Percentiles rank a stretch among this genome's conserved stretches.
These are phyloP conservation scores for Staurois parvus DNA, from an alignment of 2,797 vertebrate species.

Conservation along the genomic window DNA sequence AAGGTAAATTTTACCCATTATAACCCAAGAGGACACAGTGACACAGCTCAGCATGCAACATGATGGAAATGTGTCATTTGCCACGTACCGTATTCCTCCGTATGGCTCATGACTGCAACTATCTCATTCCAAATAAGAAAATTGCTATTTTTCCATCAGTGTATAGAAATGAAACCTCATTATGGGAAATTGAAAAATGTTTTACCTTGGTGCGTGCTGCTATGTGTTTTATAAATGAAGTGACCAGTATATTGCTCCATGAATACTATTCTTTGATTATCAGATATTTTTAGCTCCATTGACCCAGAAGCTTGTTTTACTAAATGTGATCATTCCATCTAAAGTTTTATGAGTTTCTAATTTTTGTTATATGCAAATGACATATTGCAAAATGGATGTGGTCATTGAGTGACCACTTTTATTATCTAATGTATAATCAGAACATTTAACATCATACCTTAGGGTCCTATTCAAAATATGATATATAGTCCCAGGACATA, in stretches of 20 bases:
- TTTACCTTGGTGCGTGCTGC: background rate
- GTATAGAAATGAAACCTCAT: conserved; percentile 10
- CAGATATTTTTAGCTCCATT: background rate
- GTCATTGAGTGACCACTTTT: background rate
- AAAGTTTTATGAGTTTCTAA: background rate
- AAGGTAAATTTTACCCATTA: conserved; percentile 1
- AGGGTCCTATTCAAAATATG: background rate
- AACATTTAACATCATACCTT: background rate
- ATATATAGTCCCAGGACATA: background rate
- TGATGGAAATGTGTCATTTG: conserved; percentile 21
- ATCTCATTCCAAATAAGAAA: conserved; percentile 18
- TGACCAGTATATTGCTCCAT: background rate
- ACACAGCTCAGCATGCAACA: background rate
- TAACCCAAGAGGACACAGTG: background rate
- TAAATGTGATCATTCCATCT: background rate
- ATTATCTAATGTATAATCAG: background rate
- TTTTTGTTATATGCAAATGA: background rate
- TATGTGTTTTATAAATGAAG: conserved; percentile 12
- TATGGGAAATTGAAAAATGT: conserved; percentile 2
- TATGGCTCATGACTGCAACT: conserved; percentile 8
- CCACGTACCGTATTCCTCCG: background rate
- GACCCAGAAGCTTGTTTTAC: background rate
- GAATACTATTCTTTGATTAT: background rate
- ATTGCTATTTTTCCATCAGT: conserved; percentile 23
- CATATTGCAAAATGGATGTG: background rate